Base-by-base conservation (phyloP, 2,113 vertebrate species). In the Brachionichthys hirsutus region DNA sequence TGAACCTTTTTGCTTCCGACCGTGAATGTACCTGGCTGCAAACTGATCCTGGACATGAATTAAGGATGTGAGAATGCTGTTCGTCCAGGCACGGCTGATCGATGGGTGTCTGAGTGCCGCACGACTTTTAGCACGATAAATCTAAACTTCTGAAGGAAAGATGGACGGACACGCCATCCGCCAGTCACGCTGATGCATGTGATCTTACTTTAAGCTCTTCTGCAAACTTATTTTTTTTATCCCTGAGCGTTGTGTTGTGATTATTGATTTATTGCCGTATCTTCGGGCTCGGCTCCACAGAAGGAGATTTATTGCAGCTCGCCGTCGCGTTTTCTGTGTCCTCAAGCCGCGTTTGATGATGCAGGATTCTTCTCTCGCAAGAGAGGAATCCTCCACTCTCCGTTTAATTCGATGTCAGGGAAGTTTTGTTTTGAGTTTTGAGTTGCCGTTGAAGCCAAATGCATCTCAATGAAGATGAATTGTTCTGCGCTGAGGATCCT, bases 391-490 rank as follows among this genome's bases (percentile, higher is more conserved):
- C 43, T 58, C 40, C 12, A 7, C 20, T 17, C 54, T 47, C 22
- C 62, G 35, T 42, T 71, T 58, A 17, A 46, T 78, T 63, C 54
- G 50, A 0, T 48, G 57, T 57, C 46, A n/a, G 56, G 62, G 56
- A 43, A 2, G 24, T 60, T 49, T 56, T n/a, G n/a, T 30, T 30
- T 52, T 38, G 53, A n/a, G n/a, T n/a, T n/a, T n/a, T n/a, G n/a
- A n/a, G n/a, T n/a, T n/a, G n/a, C n/a, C n/a, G n/a, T n/a, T n/a
- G 41, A 49, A 50, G 17, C 51, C 54, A 54, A 70, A 67, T 1
- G 64, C 60, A 61, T 75, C 57, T 67, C 54, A 30, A 13, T 40
- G 67, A 68, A 43, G 65, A 77, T 59, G 49, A 75, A 78, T 58
- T 49, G 67, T 77, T 80, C 56, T 59, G 64, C 40, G 0, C 12